These are phyloP conservation scores for Centropristis striata DNA, from an alignment of 2,113 vertebrate genomes.

Conservation along the genomic window DNA sequence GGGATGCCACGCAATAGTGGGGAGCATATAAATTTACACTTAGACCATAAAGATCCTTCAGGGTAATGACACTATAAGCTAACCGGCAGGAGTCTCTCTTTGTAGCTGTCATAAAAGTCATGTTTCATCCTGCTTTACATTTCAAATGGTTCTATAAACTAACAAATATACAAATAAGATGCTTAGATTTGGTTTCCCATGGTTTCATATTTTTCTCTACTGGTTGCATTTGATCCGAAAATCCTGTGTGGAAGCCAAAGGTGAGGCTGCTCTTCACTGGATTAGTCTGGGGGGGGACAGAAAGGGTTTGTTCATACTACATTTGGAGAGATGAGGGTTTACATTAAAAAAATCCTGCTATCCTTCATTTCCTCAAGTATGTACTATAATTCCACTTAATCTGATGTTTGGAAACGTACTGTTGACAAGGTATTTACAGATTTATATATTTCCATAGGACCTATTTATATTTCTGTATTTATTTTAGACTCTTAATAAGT, in stretches of 20 bases:
- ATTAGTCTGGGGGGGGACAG: slow-evolving; percentile 1
- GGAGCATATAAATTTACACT: slow-evolving; percentile 19
- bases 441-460: slow-evolving; percentile 80
- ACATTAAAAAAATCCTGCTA: slow-evolving; percentile 41
- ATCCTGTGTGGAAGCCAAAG: slow-evolving; percentile 49
- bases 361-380: slow-evolving; percentile 72
- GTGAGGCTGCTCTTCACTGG: slow-evolving; percentile 14
- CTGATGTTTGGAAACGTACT: slow-evolving; percentile 67
- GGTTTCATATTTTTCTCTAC: background rate
- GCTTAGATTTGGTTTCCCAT: slow-evolving; percentile 14
- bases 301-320: slow-evolving; percentile 34
- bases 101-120: slow-evolving; percentile 7
- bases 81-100: slow-evolving; percentile 25
- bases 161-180: slow-evolving; percentile 21
- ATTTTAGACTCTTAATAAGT: slow-evolving; percentile 76
- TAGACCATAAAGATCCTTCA: slow-evolving; percentile 32
- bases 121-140: background rate
- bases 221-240: slow-evolving; percentile 29
- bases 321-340: slow-evolving; percentile 56
- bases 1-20: background rate
- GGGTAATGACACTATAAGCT: slow-evolving; percentile 12
- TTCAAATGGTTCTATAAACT: slow-evolving; percentile 6
- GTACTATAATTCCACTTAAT: slow-evolving; percentile 72
- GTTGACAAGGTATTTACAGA: slow-evolving; percentile 65
- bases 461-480: slow-evolving; percentile 82